phyloP scores from a whole-genome alignment of 2,888 invertebrate species.

The Sinopyrophorus schimmeli region DNA sequence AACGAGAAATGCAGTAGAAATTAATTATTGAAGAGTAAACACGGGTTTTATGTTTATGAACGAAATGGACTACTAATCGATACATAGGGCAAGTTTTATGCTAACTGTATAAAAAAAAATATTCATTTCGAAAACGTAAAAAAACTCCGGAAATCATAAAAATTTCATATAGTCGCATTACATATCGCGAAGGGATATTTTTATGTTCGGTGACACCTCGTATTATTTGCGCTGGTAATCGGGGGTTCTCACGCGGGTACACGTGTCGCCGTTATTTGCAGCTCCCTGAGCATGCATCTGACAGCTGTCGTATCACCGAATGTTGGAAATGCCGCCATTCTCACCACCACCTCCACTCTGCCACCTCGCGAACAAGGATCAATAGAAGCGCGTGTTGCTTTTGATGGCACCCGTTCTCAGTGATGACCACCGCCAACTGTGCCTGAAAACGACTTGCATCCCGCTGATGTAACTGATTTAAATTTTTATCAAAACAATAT shows the following conservation, averaged over 20 bases:
- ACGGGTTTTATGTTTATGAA: too few species aligned
- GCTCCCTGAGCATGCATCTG: constrained; percentile 53
- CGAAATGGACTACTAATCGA: too few species aligned
- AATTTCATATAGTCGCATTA: constrained; percentile 53
- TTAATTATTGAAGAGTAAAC: too few species aligned
- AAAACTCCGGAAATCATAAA: constrained; percentile 47
- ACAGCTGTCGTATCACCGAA: constrained; percentile 56
- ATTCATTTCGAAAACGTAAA: constrained; percentile 17
- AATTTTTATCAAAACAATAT: constrained; percentile 18
- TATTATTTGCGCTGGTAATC: constrained; percentile 51
- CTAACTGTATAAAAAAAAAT: constrained; percentile 9
- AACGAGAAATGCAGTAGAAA: too few species aligned
- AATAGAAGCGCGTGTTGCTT: constrained; percentile 43
- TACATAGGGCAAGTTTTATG: too few species aligned
- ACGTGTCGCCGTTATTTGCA: constrained; percentile 57
- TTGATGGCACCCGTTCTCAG: constrained; percentile 37
- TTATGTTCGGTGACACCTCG: constrained; percentile 55
- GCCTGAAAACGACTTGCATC: constrained; percentile 34
- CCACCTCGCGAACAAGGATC: constrained; percentile 44
- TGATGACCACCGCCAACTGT: constrained; percentile 39
- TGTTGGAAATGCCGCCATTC: constrained; percentile 52
- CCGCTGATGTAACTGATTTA: constrained; percentile 33
- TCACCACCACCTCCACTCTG: constrained; percentile 42
- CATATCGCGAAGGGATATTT: constrained; percentile 48
- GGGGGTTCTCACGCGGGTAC: constrained; percentile 47